These are phyloP conservation scores for Ferdinandea cuprea DNA, from an alignment of 2,888 invertebrate genomes.

Conservation along the genomic window DNA sequence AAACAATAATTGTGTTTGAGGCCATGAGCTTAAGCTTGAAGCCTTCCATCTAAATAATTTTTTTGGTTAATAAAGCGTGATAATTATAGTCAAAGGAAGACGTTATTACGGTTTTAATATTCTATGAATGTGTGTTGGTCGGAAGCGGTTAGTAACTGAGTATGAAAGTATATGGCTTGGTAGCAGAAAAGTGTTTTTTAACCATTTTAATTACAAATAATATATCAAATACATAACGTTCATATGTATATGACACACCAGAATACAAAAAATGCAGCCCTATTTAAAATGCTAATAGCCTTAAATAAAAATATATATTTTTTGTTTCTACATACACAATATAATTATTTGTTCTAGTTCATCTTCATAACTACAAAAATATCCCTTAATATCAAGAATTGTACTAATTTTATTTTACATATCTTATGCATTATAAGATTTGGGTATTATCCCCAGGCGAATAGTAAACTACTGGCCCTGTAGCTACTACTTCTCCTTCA, in stretches of 20 bases:
- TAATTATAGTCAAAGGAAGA: neutral
- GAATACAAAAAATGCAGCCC: neutral
- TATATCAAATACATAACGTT: neutral
- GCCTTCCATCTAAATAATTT: conserved; percentile 78
- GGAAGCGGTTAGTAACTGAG: neutral
- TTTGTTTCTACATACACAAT: neutral
- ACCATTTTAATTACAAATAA: neutral
- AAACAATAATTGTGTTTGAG: conserved; percentile 65
- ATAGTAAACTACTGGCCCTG: conserved; percentile 89
- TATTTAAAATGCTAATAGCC: neutral
- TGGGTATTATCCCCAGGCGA: conserved; percentile 80
- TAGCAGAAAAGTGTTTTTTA: neutral
- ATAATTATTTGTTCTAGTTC: no score
- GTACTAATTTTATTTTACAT: conserved; percentile 37
- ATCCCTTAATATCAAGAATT: conserved; percentile 35
- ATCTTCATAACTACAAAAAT: conserved; percentile 19
- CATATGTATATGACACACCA: neutral
- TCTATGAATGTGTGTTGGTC: neutral
- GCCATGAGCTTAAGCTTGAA: conserved; percentile 80
- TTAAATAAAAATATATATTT: neutral
- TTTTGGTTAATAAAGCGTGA: conserved; percentile 54
- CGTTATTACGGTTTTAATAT: neutral
- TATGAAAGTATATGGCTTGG: neutral
- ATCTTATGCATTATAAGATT: conserved; percentile 17
- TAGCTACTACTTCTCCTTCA: conserved; percentile 88